These are phyloP conservation scores for Sicus ferrugineus DNA, from an alignment of 2,888 invertebrate genomes.

Conservation along the genomic window DNA sequence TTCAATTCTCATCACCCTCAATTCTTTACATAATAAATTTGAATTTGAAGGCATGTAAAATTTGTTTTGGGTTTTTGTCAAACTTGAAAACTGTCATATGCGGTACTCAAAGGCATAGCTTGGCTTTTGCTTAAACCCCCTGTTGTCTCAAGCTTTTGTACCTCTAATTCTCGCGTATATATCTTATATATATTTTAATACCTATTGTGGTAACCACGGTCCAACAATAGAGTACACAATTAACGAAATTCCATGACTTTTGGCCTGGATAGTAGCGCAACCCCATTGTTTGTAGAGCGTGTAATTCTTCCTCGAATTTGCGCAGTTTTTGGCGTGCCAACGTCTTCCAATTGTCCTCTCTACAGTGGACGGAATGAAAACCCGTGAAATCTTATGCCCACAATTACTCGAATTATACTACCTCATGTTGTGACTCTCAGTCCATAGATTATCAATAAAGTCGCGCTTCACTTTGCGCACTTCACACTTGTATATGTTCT, in stretches of 20 bases:
- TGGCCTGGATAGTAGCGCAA: conserved; percentile 85
- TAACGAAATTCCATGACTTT: conserved; percentile 87
- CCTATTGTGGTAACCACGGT: conserved; percentile 90
- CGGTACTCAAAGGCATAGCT: too few species aligned
- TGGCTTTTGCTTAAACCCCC: too few species aligned
- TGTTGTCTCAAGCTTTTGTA: too few species aligned
- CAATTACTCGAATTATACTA: conserved; percentile 39
- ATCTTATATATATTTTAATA: too few species aligned
- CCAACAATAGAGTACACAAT: conserved; percentile 85
- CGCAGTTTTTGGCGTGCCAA: conserved; percentile 81
- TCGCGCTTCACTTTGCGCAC: conserved; percentile 86
- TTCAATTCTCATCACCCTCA: too few species aligned
- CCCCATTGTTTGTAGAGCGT: conserved; percentile 83
- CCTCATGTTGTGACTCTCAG: conserved; percentile 79
- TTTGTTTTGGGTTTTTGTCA: too few species aligned
- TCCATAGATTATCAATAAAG: conserved; percentile 85
- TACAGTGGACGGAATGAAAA: conserved; percentile 55
- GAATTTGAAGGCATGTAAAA: too few species aligned
- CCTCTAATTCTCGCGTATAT: too few species aligned
- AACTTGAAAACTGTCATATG: too few species aligned
- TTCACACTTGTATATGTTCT: conserved; percentile 86
- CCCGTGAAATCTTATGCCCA: not conserved
- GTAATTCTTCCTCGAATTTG: conserved; percentile 86
- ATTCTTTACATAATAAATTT: too few species aligned
- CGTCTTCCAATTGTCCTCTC: conserved; percentile 90